Evolutionary conservation across 2,797 vertebrate genomes (phyloP).

Genomic region (Corythornis leucogaster): DNA sequence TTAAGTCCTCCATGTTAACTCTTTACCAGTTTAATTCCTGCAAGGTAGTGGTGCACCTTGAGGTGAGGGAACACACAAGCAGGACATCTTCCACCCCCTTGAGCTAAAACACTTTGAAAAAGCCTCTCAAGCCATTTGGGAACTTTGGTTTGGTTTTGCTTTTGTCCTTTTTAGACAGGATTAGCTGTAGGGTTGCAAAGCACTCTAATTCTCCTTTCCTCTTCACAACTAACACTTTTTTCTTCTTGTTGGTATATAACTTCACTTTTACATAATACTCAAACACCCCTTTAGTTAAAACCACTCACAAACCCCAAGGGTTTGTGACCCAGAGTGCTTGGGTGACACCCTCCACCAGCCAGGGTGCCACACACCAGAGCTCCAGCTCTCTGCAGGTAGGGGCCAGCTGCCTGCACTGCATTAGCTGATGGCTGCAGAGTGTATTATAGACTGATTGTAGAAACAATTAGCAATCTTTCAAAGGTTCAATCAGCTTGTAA

Average conservation of each 20-base stretch:
- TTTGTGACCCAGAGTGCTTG: rapidly evolving
- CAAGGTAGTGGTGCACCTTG: conserved; percentile 9
- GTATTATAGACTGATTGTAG: neutral
- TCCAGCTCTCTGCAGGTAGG: neutral
- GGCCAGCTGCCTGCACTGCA: neutral
- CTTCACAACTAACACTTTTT: neutral
- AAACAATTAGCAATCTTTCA: conserved; percentile 22
- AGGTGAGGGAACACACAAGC: neutral
- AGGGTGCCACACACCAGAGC: neutral
- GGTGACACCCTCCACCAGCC: neutral
- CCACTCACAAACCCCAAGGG: neutral
- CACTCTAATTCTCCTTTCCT: neutral
- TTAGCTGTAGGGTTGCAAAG: neutral
- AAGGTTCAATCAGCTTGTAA: conserved; percentile 19
- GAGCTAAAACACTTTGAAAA: neutral
- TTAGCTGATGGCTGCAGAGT: neutral
- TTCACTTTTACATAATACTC: neutral
- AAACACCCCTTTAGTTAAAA: neutral
- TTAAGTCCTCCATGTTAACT: conserved; percentile 53
- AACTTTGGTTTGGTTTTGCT: neutral
- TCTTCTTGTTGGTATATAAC: neutral
- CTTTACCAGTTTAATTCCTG: neutral
- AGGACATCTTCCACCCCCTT: neutral
- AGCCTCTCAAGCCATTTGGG: neutral
- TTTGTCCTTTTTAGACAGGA: neutral